Evolutionary conservation across 2,888 invertebrate genomes (phyloP).

Genomic region (Acrobasis repandana): DNA sequence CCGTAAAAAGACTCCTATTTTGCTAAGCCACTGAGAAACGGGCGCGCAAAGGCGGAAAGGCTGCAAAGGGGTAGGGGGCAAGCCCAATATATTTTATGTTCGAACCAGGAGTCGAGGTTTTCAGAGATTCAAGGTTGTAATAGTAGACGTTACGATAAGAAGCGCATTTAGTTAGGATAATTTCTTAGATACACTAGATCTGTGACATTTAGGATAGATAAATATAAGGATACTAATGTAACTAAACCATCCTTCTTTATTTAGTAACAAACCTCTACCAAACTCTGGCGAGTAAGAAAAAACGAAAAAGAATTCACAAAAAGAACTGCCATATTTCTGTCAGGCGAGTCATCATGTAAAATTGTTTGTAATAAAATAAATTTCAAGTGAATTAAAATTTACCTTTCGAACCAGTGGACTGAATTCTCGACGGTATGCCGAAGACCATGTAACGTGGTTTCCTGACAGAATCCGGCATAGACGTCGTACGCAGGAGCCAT

Average conservation of each 20-base stretch:
- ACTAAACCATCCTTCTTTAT: neutral
- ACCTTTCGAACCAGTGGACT: conserved; percentile 71
- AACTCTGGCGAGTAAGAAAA: conserved; percentile 15
- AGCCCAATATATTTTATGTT: too few species aligned
- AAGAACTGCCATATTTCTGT: conserved; percentile 28
- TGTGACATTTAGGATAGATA: too few species aligned
- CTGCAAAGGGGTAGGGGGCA: too few species aligned
- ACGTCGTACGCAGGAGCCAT: conserved; percentile 44
- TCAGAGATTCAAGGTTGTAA: too few species aligned
- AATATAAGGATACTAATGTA: too few species aligned
- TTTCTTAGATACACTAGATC: too few species aligned
- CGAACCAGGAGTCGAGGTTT: too few species aligned
- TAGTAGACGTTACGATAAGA: too few species aligned
- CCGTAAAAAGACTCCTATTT: too few species aligned
- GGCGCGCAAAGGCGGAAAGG: too few species aligned
- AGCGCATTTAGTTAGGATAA: too few species aligned
- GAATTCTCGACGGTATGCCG: conserved; percentile 71
- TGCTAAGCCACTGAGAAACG: too few species aligned
- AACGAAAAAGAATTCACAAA: conserved; percentile 25
- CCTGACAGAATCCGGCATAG: conserved; percentile 66
- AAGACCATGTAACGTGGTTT: conserved; percentile 72
- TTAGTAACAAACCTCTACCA: conserved; percentile 2
- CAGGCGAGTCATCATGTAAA: conserved; percentile 3
- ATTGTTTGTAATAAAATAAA: conserved; percentile 17
- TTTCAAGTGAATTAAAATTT: conserved; percentile 25